Conservation (phyloP, 1,140 invertebrate genomes). For the Rhyacophila brunnea region DNA sequence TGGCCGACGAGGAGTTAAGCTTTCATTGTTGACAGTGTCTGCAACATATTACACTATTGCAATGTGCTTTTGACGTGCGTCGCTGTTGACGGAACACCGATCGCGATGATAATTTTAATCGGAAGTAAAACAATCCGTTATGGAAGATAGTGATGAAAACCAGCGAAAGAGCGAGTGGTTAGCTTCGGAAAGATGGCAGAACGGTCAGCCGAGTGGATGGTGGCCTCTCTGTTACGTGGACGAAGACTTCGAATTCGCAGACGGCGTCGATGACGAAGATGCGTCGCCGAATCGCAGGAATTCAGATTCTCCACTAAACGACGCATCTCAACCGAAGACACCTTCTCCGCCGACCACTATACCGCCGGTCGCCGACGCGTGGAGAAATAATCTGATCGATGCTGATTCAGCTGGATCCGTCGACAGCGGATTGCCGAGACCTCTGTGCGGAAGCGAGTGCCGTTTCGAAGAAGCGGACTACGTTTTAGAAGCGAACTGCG, state of each 20-base stretch:
- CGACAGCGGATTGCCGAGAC: constrained; percentile 32
- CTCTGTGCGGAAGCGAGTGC: constrained; percentile 22
- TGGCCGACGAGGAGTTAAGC: constrained; percentile 24
- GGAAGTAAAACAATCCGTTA: too few relatives aligned
- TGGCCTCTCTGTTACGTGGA: constrained; percentile 10
- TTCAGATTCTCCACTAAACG: constrained; percentile 3
- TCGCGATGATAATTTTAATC: too few relatives aligned
- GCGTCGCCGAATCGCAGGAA: constrained; percentile 33
- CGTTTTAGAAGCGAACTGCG: constrained; percentile 14
- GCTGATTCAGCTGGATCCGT: constrained; percentile 23
- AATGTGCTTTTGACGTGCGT: too few relatives aligned
- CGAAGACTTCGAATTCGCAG: constrained; percentile 20
- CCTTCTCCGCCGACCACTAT: background rate
- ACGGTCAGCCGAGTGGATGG: constrained; percentile 33
- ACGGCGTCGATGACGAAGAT: constrained; percentile 11
- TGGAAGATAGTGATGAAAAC: too few relatives aligned
- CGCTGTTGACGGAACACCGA: too few relatives aligned
- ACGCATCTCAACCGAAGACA: background rate
- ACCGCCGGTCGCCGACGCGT: constrained; percentile 1
- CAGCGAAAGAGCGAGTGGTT: background rate
- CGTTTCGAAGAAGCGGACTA: constrained; percentile 20
- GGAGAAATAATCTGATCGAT: constrained; percentile 31
- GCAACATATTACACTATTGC: too few relatives aligned
- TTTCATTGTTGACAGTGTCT: background rate
- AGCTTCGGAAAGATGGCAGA: constrained; percentile 7